Evolutionary conservation across 1,140 invertebrate genomes (phyloP).

Genomic region (Maniola jurtina): DNA sequence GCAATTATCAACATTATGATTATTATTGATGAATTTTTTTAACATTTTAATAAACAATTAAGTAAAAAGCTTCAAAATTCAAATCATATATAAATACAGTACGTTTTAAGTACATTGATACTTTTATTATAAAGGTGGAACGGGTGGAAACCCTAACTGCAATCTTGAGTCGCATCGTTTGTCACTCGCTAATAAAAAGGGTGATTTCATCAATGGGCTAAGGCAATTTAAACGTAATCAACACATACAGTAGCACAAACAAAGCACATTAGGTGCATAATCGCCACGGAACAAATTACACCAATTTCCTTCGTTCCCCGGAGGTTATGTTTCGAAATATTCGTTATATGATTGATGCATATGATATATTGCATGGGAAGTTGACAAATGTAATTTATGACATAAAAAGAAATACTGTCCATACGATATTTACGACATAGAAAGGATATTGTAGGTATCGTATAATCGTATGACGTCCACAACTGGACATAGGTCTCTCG

Average conservation of each 20-base stretch:
- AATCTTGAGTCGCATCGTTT: not conserved
- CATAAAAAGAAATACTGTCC: not conserved
- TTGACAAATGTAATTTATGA: constrained; percentile 34
- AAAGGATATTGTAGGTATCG: too few species aligned
- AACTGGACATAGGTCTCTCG: too few species aligned
- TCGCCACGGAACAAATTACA: constrained; percentile 56
- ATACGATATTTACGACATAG: not conserved
- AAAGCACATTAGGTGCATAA: constrained; percentile 52
- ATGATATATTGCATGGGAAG: constrained; percentile 6
- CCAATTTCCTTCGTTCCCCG: constrained; percentile 45
- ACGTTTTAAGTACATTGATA: too few species aligned
- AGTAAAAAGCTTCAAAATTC: too few species aligned
- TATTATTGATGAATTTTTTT: too few species aligned
- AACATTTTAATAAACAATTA: too few species aligned
- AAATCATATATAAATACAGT: too few species aligned
- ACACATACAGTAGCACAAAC: constrained; percentile 35
- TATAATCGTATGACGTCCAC: too few species aligned
- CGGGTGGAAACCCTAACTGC: not conserved
- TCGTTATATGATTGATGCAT: constrained; percentile 29
- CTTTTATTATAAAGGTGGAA: not conserved
- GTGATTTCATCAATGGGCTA: constrained; percentile 10
- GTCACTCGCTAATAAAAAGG: constrained; percentile 14
- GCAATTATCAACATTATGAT: too few species aligned
- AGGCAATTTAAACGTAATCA: constrained; percentile 63
- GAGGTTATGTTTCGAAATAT: constrained; percentile 51